Percentiles rank a stretch among this genome's conserved stretches.
Conservation (phyloP, 2,888 invertebrate genomes). For the Tachina grossa region DNA sequence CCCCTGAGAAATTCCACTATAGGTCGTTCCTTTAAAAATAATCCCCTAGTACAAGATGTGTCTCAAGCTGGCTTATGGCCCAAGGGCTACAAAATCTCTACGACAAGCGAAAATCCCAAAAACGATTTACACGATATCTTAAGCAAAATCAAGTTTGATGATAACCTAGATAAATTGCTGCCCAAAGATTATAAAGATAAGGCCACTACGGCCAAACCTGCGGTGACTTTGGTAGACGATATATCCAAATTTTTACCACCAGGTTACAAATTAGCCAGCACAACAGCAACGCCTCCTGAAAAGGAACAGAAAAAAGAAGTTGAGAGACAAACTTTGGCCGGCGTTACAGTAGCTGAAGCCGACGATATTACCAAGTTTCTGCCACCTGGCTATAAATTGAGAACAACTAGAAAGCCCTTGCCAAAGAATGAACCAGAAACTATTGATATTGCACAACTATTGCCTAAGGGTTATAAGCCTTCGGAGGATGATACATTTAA, state of each 20-base stretch:
- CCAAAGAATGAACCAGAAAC: conserved; percentile 65
- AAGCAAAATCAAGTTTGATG: conserved; percentile 80
- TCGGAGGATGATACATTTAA: conserved; percentile 47
- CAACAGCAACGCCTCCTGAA: conserved; percentile 60
- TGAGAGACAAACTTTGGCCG: conserved; percentile 55
- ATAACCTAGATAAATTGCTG: conserved; percentile 81
- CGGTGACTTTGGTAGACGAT: conserved; percentile 84
- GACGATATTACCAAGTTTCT: conserved; percentile 86
- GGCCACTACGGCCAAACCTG: conserved; percentile 80
- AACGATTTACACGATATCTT: conserved; percentile 77
- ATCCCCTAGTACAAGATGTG: conserved; percentile 84
- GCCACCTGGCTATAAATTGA: conserved; percentile 85
- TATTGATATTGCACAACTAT: conserved; percentile 84
- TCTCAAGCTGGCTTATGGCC: conserved; percentile 84
- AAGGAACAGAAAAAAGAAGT: conserved; percentile 76
- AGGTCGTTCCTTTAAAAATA: conserved; percentile 84
- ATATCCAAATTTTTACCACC: conserved; percentile 86
- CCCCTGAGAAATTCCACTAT: conserved; percentile 81
- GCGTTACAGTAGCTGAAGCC: conserved; percentile 77
- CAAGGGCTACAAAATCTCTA: conserved; percentile 84
- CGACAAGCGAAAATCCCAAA: conserved; percentile 60
- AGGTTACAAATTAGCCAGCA: conserved; percentile 83
- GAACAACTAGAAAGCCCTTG: conserved; percentile 72
- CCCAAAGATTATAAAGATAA: conserved; percentile 84
- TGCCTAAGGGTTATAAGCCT: conserved; percentile 86